Evolutionary conservation across 2,888 invertebrate genomes (phyloP), one percentile per base, ranked within the genome.

Genomic region (Brachyptera putata): DNA sequence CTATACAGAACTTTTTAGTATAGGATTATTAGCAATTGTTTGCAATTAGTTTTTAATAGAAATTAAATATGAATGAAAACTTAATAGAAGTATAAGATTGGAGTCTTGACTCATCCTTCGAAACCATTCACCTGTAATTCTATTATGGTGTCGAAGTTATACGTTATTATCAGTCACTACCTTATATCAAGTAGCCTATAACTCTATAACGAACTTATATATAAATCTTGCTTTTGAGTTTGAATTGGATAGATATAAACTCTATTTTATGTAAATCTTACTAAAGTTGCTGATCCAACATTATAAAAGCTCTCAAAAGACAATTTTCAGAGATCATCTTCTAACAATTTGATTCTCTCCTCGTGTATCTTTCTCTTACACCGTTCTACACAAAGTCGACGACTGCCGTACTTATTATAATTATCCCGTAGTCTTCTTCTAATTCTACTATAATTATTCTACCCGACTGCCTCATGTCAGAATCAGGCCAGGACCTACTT

Each of bases 401-500:
- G 41, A 41, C 41, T 41, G 30, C 7, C 5, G 30, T 30, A 46
- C 46, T 46, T 46, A 46, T 46, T 22, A 46, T 46, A 46, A 46
- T 46, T 46, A 46, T 46, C 46, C 22, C 46, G 22, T 41, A 2
- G 24, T 18, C 46, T 46, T 46, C 24, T n/a, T 22, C 46, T 46
- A 21, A 46, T 24, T 46, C 46, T 14, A 9, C 24, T 21, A 21
- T 21, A 46, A 46, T 46, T 46, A 46, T 46, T 21, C n/a, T n/a
- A n/a, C n/a, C n/a, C 46, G 46, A 24, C 46, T 46, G 24, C 11
- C 46, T 46, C 24, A 21, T 46, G 46, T 46, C 46, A 46, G 41
- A n/a, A 30, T 30, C 30, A 5, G 5, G 11, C n/a, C n/a, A n/a
- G n/a, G n/a, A n/a, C n/a, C n/a, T n/a, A n/a, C n/a, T n/a, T n/a